Percentiles rank a stretch among this genome's conserved stretches.
phyloP scores from a whole-genome alignment of 2,888 invertebrate species.

The Chironomus tentans region DNA sequence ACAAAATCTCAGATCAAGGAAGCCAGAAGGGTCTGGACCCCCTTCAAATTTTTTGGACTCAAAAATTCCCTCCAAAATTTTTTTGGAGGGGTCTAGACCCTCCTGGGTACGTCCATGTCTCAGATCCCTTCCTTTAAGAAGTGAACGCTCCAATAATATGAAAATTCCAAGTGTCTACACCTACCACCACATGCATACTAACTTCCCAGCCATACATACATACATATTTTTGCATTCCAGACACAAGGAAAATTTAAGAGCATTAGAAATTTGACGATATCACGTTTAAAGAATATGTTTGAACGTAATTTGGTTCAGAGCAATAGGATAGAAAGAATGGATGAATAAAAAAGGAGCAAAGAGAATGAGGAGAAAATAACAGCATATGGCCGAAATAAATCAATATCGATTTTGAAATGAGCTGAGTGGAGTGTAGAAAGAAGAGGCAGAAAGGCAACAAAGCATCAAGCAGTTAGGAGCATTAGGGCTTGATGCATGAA shows the following conservation, averaged over 20 bases:
- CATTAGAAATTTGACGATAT: constrained; percentile 13
- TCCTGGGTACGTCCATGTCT: too few relatives aligned
- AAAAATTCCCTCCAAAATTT: too few relatives aligned
- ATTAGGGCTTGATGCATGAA: neutral
- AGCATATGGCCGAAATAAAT: constrained; percentile 22
- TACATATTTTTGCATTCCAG: constrained; percentile 8
- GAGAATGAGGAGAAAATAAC: neutral
- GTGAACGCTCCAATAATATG: too few relatives aligned
- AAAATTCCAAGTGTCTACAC: too few relatives aligned
- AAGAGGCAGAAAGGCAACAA: neutral
- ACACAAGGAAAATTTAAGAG: constrained; percentile 7
- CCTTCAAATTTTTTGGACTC: too few relatives aligned
- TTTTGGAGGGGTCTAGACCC: too few relatives aligned
- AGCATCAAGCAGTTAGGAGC: neutral
- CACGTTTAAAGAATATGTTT: constrained; percentile 23
- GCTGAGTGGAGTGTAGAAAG: neutral
- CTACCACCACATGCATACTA: too few relatives aligned
- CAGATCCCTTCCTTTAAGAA: too few relatives aligned
- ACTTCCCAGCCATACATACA: neutral
- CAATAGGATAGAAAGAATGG: neutral
- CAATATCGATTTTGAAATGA: constrained; percentile 19
- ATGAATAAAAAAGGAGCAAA: neutral
- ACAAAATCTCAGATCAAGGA: too few relatives aligned
- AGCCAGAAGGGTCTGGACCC: too few relatives aligned
- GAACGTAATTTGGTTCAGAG: neutral